Percentiles rank a stretch among this genome's conserved stretches.
Evolutionary conservation across 2,113 vertebrate species (phyloP).

Genomic region (Lates calcarifer): DNA sequence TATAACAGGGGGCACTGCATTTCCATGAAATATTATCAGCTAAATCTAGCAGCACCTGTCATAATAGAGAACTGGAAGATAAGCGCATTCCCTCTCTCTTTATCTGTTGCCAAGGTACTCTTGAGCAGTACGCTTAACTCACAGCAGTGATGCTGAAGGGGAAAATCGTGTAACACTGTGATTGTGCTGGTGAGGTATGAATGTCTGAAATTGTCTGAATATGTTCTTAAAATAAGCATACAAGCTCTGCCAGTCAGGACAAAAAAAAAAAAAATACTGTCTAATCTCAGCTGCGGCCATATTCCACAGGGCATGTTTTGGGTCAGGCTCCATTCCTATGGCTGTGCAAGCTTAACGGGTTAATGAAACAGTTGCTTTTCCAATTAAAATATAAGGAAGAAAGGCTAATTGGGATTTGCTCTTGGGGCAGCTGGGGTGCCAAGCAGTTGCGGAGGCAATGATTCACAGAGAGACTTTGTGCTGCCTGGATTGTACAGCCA

Average conservation of each 20-base stretch:
- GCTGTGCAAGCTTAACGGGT: constrained; percentile 35
- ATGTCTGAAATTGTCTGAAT: background rate
- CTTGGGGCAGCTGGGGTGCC: constrained; percentile 12
- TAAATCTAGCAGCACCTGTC: background rate
- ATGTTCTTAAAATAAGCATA: background rate
- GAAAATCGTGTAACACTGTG: background rate
- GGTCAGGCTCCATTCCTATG: constrained; percentile 14
- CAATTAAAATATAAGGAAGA: constrained; percentile 62
- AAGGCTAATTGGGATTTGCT: constrained; percentile 65
- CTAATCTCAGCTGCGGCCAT: constrained; percentile 29
- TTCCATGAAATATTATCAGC: background rate
- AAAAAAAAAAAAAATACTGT: constrained; percentile 1
- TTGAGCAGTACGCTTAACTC: background rate
- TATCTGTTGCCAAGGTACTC: background rate
- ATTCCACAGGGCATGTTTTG: constrained; percentile 5
- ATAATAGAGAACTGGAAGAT: background rate
- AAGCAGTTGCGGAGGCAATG: constrained; percentile 17
- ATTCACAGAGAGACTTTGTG: constrained; percentile 17
- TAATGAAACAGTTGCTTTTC: constrained; percentile 69
- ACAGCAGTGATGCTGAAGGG: background rate
- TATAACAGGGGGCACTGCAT: background rate
- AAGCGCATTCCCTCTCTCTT: background rate
- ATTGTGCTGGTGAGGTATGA: background rate
- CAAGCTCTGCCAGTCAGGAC: constrained; percentile 4
- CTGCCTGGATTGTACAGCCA: constrained; percentile 17